These are phyloP conservation scores for Periplaneta americana DNA, from an alignment of 1,140 invertebrate species.

Conservation along the genomic window DNA sequence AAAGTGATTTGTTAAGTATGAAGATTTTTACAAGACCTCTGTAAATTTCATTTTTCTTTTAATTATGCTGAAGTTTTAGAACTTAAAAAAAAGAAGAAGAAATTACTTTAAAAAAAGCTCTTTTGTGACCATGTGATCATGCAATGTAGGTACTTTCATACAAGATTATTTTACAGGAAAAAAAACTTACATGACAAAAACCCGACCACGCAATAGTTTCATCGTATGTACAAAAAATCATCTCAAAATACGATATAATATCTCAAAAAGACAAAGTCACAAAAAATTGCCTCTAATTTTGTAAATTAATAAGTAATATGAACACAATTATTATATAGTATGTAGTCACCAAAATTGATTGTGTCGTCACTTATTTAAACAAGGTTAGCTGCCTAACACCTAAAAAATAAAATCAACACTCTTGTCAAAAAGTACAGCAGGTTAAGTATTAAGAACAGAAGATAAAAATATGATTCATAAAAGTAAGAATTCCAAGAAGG, in stretches of 20 bases:
- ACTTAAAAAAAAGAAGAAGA: neutral
- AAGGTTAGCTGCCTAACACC: slow-evolving; percentile 9
- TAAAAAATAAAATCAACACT: slow-evolving; percentile 9
- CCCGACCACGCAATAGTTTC: slow-evolving; percentile 6
- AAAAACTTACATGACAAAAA: slow-evolving; percentile 8
- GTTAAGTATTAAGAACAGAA: slow-evolving; percentile 10
- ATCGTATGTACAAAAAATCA: slow-evolving; percentile 12
- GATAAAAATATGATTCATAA: slow-evolving; percentile 10
- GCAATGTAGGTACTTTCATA: slow-evolving; percentile 6
- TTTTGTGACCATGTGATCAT: slow-evolving; percentile 9
- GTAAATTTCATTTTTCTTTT: neutral
- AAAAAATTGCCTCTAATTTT: slow-evolving; percentile 9
- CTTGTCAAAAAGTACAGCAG: slow-evolving; percentile 9
- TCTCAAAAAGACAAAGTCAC: slow-evolving; percentile 13
- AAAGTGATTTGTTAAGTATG: slow-evolving; percentile 10
- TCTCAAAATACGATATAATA: slow-evolving; percentile 11
- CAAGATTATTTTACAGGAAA: slow-evolving; percentile 12
- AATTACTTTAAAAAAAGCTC: slow-evolving; percentile 4
- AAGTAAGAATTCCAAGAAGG: slow-evolving; percentile 13
- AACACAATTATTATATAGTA: slow-evolving; percentile 9
- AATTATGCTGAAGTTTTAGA: slow-evolving; percentile 4
- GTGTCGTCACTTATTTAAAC: slow-evolving; percentile 8
- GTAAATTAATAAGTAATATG: slow-evolving; percentile 11
- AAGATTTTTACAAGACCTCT: slow-evolving; percentile 15
- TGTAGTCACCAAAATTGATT: slow-evolving; percentile 12